A percentile compares a stretch with the other conserved stretches of the same genome.
phyloP scores from a whole-genome alignment of 2,888 invertebrate species.

The Abscondita cerata region DNA sequence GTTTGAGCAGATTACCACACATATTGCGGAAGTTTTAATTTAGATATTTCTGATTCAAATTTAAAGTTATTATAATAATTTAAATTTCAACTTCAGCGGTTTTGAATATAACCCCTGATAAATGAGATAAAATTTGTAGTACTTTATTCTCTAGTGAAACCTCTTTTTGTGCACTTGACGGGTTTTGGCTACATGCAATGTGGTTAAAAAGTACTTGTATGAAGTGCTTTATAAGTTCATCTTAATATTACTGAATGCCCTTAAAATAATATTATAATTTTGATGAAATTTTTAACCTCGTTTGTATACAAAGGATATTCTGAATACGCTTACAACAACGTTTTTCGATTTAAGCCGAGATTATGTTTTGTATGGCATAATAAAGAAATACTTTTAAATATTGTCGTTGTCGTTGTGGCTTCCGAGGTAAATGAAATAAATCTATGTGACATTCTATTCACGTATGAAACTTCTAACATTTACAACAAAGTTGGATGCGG shows the following conservation, averaged over 20 bases:
- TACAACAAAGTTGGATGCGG: constrained; percentile 28
- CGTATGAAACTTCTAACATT: constrained; percentile 31
- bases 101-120: constrained; percentile 17
- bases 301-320: too few relatives aligned
- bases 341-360: too few relatives aligned
- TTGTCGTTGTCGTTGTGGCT: neutral
- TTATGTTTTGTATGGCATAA: too few relatives aligned
- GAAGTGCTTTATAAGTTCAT: constrained; percentile 25
- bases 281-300: neutral
- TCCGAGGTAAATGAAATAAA: constrained; percentile 21
- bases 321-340: too few relatives aligned
- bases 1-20: constrained; percentile 29
- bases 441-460: constrained; percentile 20
- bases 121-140: constrained; percentile 28
- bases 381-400: neutral
- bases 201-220: constrained; percentile 26
- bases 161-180: constrained; percentile 32
- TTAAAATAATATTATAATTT: constrained; percentile 26
- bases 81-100: constrained; percentile 13
- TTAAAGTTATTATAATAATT: constrained; percentile 19
- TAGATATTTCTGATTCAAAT: constrained; percentile 5
- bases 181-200: constrained; percentile 32
- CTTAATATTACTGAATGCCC: constrained; percentile 19
- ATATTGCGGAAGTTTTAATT: constrained; percentile 19
- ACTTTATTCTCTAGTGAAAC: constrained; percentile 27